Conservation (phyloP, 2,888 invertebrate genomes). For the Leucophora obtusa region DNA sequence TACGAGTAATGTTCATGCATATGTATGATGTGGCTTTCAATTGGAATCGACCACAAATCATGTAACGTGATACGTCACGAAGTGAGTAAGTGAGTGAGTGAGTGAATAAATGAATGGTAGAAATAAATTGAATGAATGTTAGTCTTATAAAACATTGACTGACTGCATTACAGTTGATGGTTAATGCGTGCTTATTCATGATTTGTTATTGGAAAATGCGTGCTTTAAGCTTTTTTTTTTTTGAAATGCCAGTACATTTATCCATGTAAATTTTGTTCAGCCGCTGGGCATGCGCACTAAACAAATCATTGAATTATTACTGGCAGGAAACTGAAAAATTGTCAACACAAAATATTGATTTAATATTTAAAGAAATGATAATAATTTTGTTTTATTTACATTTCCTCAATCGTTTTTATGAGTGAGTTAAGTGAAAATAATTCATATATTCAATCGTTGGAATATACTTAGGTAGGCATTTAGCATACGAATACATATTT, state of each 20-base stretch:
- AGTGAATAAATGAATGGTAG: not conserved
- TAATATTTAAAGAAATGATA: conserved; percentile 32
- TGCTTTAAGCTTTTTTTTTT: not conserved
- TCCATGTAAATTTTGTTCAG: not conserved
- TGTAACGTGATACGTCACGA: not conserved
- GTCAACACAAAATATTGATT: conserved; percentile 11
- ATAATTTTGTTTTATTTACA: conserved; percentile 42
- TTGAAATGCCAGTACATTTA: not conserved
- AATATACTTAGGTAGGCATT: not conserved
- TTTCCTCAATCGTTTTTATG: conserved; percentile 44
- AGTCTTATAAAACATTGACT: not conserved
- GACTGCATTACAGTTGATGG: not conserved
- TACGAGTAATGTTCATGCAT: not conserved
- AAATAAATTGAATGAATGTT: not conserved
- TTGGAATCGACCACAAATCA: conserved; percentile 11
- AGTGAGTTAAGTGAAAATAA: conserved; percentile 29
- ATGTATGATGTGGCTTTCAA: not conserved
- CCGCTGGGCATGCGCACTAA: conserved; percentile 47
- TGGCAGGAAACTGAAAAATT: conserved; percentile 50
- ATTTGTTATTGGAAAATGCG: not conserved
- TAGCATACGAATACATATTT: not conserved
- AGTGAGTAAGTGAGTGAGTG: conserved; percentile 8
- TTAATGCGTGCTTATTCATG: not conserved
- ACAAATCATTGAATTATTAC: conserved; percentile 32
- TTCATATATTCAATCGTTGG: conserved; percentile 17